These are phyloP conservation scores for Poeciliopsis paucimaculata DNA, from an alignment of 2,797 vertebrate species.

Conservation along the genomic window DNA sequence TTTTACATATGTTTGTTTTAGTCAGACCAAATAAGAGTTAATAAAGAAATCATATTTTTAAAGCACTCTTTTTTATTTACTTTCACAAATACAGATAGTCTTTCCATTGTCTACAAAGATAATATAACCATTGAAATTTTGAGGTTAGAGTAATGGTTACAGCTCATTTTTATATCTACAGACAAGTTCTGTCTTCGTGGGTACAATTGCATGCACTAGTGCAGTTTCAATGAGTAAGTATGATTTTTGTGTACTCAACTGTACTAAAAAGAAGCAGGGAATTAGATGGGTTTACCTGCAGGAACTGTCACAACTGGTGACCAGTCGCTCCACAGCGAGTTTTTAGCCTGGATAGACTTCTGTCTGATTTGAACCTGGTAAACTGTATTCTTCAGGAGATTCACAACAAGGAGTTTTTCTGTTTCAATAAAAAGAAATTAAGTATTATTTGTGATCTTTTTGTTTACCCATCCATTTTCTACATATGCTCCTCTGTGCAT, in stretches of 20 bases:
- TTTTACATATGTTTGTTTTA: background rate
- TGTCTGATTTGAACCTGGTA: constrained; percentile 72
- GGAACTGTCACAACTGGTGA: constrained; percentile 59
- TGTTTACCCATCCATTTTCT: background rate
- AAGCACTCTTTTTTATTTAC: background rate
- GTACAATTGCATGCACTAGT: too few species aligned
- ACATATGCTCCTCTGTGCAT: background rate
- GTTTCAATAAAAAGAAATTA: constrained; percentile 12
- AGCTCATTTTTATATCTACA: background rate
- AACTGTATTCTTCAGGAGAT: constrained; percentile 43
- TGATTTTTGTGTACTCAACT: background rate
- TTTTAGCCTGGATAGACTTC: constrained; percentile 21
- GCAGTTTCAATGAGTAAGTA: background rate
- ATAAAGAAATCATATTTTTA: background rate
- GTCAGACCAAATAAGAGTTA: background rate
- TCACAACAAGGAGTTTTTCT: constrained; percentile 55
- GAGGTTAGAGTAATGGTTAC: background rate
- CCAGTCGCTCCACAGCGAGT: constrained; percentile 77
- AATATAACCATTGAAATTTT: background rate
- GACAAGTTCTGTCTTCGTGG: background rate
- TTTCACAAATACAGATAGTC: background rate
- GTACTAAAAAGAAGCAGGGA: background rate
- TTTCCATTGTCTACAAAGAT: background rate
- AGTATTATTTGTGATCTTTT: background rate
- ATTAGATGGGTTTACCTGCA: constrained; percentile 61